These are phyloP conservation scores for Diorhabda elongata DNA, from an alignment of 1,140 invertebrate species.

Conservation along the genomic window DNA sequence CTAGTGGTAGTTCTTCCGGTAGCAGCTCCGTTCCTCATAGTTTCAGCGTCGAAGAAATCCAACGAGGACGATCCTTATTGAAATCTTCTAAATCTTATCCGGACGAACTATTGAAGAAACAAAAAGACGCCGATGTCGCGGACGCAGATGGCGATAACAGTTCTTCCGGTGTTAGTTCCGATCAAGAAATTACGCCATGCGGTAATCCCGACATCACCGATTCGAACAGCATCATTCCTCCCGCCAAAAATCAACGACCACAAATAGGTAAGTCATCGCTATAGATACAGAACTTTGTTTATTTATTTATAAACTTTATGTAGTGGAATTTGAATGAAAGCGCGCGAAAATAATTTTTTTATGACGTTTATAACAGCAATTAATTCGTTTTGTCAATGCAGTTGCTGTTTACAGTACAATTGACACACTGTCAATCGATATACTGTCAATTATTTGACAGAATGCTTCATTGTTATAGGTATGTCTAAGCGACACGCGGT, in stretches of 20 bases:
- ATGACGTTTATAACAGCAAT: too few relatives aligned
- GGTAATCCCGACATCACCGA: slow-evolving; percentile 39
- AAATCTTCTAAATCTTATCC: slow-evolving; percentile 82
- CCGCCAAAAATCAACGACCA: slow-evolving; percentile 35
- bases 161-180: slow-evolving; percentile 79
- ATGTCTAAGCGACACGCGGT: slow-evolving; percentile 65
- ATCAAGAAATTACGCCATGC: slow-evolving; percentile 64
- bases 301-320: not conserved
- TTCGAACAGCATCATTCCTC: slow-evolving; percentile 40
- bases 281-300: not conserved
- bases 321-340: too few relatives aligned
- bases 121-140: slow-evolving; percentile 49
- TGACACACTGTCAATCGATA: too few relatives aligned
- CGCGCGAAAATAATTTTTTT: too few relatives aligned
- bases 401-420: too few relatives aligned
- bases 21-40: slow-evolving; percentile 76
- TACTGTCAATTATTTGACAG: too few relatives aligned
- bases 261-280: slow-evolving; percentile 31
- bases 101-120: slow-evolving; percentile 66
- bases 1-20: slow-evolving; percentile 62
- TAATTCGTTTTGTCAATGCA: too few relatives aligned
- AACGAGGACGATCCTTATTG: slow-evolving; percentile 75
- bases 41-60: slow-evolving; percentile 82
- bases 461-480: slow-evolving; percentile 35
- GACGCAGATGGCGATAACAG: slow-evolving; percentile 81